These are phyloP conservation scores for Zhuqinia jingwanae DNA, from an alignment of 2,888 invertebrate genomes.

Conservation along the genomic window DNA sequence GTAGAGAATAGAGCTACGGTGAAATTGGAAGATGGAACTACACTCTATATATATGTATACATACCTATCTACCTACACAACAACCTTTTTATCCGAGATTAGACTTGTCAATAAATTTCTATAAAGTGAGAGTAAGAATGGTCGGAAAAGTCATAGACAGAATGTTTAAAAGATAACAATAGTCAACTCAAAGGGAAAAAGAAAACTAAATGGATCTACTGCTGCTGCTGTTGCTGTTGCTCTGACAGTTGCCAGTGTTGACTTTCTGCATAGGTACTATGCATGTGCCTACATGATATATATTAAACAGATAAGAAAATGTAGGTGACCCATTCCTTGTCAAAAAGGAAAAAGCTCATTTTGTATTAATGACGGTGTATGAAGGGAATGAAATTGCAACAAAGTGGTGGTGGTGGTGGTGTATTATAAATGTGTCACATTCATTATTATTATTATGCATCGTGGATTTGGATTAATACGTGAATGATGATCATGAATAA, in stretches of 20 bases:
- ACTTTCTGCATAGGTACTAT: neutral
- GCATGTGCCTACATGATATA: neutral
- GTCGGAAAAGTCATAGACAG: neutral
- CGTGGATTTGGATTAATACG: constrained; percentile 37
- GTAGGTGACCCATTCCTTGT: constrained; percentile 70
- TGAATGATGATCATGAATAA: neutral
- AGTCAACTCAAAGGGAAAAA: neutral
- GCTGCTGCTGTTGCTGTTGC: neutral
- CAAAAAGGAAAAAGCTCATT: constrained; percentile 61
- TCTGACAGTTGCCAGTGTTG: neutral
- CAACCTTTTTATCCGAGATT: too few relatives aligned
- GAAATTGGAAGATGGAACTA: too few relatives aligned
- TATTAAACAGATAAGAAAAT: constrained; percentile 29
- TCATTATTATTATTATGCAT: constrained; percentile 28
- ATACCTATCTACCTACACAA: too few relatives aligned
- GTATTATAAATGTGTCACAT: constrained; percentile 24
- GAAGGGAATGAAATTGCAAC: constrained; percentile 33
- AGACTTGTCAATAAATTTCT: too few relatives aligned
- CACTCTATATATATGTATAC: too few relatives aligned
- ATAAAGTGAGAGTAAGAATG: constrained; percentile 4
- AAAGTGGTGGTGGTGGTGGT: too few relatives aligned
- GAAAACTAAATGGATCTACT: neutral
- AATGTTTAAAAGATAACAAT: constrained; percentile 6
- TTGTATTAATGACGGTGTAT: constrained; percentile 48
- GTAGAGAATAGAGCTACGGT: too few relatives aligned